Percentiles rank a stretch among this genome's conserved stretches.
phyloP scores from a whole-genome alignment of 2,113 vertebrate genomes.

The Ictalurus punctatus region DNA sequence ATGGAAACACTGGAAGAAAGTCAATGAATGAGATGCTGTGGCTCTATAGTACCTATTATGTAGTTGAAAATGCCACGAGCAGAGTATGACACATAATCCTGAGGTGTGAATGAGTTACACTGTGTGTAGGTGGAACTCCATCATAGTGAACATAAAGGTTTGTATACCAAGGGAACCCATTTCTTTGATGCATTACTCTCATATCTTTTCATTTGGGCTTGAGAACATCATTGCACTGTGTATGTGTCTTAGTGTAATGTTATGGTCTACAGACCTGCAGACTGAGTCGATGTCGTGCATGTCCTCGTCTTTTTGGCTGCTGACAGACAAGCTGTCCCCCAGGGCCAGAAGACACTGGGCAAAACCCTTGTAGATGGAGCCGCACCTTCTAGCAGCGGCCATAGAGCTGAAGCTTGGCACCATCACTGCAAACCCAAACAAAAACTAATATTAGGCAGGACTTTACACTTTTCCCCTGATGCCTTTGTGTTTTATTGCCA shows the following conservation, averaged over 20 bases:
- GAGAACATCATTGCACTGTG: slow-evolving; percentile 15
- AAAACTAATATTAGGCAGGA: slow-evolving; percentile 6
- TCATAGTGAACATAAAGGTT: slow-evolving; percentile 9
- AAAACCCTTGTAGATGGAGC: slow-evolving; percentile 94
- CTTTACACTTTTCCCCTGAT: background rate
- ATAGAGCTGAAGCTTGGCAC: slow-evolving; percentile 63
- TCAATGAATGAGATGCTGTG: slow-evolving; percentile 39
- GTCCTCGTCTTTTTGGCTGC: slow-evolving; percentile 69
- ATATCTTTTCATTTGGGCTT: slow-evolving; percentile 29
- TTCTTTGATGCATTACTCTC: slow-evolving; percentile 16
- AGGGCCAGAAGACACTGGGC: slow-evolving; percentile 89
- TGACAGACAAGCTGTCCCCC: slow-evolving; percentile 85
- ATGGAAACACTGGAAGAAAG: slow-evolving; percentile 20
- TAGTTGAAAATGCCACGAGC: slow-evolving; percentile 19
- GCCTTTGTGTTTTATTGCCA: slow-evolving; percentile 16
- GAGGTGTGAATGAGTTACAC: slow-evolving; percentile 20
- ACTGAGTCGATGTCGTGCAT: slow-evolving; percentile 85
- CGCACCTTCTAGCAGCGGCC: slow-evolving; percentile 75
- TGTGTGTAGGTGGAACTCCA: slow-evolving; percentile 13
- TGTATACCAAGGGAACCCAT: slow-evolving; percentile 1
- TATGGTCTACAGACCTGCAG: slow-evolving; percentile 81
- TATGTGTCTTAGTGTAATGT: slow-evolving; percentile 18
- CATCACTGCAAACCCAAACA: slow-evolving; percentile 63
- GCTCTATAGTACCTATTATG: slow-evolving; percentile 24
- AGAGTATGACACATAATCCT: slow-evolving; percentile 20